Evolutionary conservation across 2,888 invertebrate species (phyloP).

Genomic region (Myathropa florea): DNA sequence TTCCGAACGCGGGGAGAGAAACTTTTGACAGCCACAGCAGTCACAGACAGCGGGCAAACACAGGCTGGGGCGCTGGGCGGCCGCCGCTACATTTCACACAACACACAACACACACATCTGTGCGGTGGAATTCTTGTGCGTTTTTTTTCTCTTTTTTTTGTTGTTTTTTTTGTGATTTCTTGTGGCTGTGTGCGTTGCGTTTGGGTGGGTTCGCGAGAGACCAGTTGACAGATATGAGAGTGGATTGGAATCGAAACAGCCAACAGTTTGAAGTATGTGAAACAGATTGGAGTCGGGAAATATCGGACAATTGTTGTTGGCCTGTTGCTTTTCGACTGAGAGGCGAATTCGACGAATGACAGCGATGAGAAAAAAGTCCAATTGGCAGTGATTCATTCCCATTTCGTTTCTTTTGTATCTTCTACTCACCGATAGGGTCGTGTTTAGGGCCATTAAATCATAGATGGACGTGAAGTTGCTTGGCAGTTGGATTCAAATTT

Average conservation of each 20-base stretch:
- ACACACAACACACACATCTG: conserved; percentile 1
- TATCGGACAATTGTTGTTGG: not conserved
- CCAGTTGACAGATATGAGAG: conserved; percentile 1
- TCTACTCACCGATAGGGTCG: not conserved
- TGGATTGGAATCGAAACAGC: not conserved
- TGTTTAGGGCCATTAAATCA: not conserved
- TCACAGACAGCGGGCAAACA: conserved; percentile 14
- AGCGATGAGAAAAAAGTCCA: too few species aligned
- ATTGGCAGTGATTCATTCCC: not conserved
- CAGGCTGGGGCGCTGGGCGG: conserved; percentile 27
- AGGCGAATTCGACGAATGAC: conserved; percentile 22
- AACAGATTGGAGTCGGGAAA: not conserved
- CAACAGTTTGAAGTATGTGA: conserved; percentile 27
- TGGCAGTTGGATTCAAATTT: not conserved
- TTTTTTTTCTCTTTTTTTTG: conserved; percentile 21
- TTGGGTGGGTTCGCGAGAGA: conserved; percentile 27
- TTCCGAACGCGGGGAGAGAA: conserved; percentile 69
- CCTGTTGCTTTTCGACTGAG: not conserved
- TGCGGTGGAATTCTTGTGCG: conserved; percentile 25
- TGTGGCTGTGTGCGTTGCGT: conserved; percentile 14
- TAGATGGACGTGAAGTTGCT: not conserved
- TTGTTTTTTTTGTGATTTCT: not conserved
- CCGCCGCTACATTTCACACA: conserved; percentile 12
- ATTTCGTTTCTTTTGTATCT: not conserved
- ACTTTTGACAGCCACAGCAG: conserved; percentile 68